Evolutionary conservation across 2,113 vertebrate species (phyloP).

Genomic region (Nannospalax galili): DNA sequence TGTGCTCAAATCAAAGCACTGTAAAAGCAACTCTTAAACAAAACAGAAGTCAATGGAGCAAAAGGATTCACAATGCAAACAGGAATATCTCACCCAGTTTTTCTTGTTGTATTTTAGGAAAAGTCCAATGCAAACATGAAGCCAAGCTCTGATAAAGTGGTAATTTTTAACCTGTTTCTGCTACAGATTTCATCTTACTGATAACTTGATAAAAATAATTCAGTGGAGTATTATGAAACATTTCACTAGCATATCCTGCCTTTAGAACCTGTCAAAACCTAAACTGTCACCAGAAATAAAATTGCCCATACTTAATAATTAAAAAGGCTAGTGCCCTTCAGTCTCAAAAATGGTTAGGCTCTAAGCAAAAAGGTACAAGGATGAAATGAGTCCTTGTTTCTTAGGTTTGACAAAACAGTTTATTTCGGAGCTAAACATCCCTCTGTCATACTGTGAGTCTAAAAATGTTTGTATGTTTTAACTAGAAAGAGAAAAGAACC

Average conservation of each 20-base stretch:
- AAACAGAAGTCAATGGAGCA: background rate
- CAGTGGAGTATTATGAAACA: background rate
- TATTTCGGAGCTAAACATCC: slow-evolving; percentile 70
- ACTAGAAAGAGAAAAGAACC: slow-evolving; percentile 65
- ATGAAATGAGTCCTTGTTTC: slow-evolving; percentile 28
- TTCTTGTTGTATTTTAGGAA: background rate
- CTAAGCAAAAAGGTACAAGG: background rate
- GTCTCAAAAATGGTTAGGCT: background rate
- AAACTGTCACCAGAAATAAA: slow-evolving; percentile 8
- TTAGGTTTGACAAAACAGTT: slow-evolving; percentile 66
- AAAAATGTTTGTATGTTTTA: slow-evolving; percentile 66
- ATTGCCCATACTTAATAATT: background rate
- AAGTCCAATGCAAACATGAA: background rate
- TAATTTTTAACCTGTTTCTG: background rate
- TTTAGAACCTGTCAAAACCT: background rate
- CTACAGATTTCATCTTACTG: background rate
- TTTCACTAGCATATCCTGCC: background rate
- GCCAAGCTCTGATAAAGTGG: background rate
- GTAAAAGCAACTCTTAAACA: background rate
- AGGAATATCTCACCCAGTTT: background rate
- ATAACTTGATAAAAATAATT: background rate
- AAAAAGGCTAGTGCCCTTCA: background rate
- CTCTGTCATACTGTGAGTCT: background rate
- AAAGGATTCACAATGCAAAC: background rate
- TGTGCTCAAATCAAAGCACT: background rate